Conservation (phyloP, 2,797 vertebrate species). For the Zenarchopterus dispar region DNA sequence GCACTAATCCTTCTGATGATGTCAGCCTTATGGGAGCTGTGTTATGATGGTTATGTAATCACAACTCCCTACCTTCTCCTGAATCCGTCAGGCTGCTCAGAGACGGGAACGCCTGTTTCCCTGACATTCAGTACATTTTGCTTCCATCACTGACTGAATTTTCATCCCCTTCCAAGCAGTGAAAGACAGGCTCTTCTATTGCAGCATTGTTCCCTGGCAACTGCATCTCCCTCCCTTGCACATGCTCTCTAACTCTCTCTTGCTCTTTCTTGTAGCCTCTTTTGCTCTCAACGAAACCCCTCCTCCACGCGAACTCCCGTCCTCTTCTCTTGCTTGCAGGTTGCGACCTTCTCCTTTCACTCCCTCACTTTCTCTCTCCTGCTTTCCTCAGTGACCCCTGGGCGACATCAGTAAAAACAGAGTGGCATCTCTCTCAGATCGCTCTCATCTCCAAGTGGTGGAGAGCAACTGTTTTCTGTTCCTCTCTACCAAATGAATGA, state of each 20-base stretch:
- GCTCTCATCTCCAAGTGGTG: constrained; percentile 37
- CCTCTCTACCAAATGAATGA: constrained; percentile 41
- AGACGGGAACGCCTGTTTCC: constrained; percentile 42
- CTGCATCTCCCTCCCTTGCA: constrained; percentile 71
- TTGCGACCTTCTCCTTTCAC: constrained; percentile 23
- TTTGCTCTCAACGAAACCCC: constrained; percentile 61
- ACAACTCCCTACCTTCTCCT: constrained; percentile 64
- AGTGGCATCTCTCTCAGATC: constrained; percentile 32
- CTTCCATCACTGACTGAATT: constrained; percentile 18
- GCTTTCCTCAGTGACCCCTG: background rate
- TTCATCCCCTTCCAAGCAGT: constrained; percentile 31
- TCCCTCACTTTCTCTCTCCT: constrained; percentile 37
- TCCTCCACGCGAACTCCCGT: constrained; percentile 57
- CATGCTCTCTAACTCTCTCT: constrained; percentile 48
- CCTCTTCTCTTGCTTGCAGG: constrained; percentile 32
- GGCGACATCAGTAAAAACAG: constrained; percentile 49
- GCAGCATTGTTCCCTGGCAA: constrained; percentile 82
- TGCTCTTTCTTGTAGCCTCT: constrained; percentile 49
- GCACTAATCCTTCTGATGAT: constrained; percentile 77
- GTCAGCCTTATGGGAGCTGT: constrained; percentile 64
- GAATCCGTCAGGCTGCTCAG: constrained; percentile 10
- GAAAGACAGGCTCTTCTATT: constrained; percentile 59
- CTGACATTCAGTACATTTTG: constrained; percentile 32
- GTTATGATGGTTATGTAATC: constrained; percentile 74
- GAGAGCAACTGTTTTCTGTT: constrained; percentile 32